Base-by-base conservation (phyloP, 1,140 invertebrate genomes). In the Aricia agestis region DNA sequence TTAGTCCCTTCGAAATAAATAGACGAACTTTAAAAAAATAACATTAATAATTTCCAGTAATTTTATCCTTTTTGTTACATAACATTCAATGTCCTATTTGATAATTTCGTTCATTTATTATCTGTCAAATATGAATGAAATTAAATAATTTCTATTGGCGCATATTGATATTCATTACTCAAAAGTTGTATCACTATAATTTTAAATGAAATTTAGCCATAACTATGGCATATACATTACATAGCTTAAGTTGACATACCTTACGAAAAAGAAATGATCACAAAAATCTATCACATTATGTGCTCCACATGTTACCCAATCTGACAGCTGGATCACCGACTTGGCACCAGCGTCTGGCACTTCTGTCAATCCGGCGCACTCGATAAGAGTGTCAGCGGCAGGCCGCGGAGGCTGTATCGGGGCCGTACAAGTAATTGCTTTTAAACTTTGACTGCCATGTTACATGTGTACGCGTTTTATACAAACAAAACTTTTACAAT, bases 361-460 rank as follows among this genome's bases (percentile, higher is more conserved):
- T 6, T 52, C 45, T 52, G 45, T 52, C 45, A 52, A 52, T 52
- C 45, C 11, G 13, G 11, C 45, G 9, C 45, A 52, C 11, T 52
- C 45, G 13, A 52, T 36, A 15, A 13, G 45, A 52, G 45, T 52
- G 45, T 52, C 45, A 52, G 45, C 13, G 45, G 45, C 45, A 52
- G 45, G 45, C 45, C 13, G 45, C 45, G 45, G 45, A 52, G 45
- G 45, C 45, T 13, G 45, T 52, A 52, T 52, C 45, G 45, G 13
- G 45, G 13, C 45, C 45, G 45, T 25, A 25, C 59, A 25, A 19
- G 59, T 63, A 63, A 63, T 63, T 63, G 59, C 59, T 63, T 63
- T 63, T 63, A 63, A 63, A 63, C 59, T 63, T 63, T 25, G 59
- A 63, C 25, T 19, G 59, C 11, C 59, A 19, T 52, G 13, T 52